phyloP scores from a whole-genome alignment of 1,140 invertebrate species.

The Drosophila pseudoananassae region DNA sequence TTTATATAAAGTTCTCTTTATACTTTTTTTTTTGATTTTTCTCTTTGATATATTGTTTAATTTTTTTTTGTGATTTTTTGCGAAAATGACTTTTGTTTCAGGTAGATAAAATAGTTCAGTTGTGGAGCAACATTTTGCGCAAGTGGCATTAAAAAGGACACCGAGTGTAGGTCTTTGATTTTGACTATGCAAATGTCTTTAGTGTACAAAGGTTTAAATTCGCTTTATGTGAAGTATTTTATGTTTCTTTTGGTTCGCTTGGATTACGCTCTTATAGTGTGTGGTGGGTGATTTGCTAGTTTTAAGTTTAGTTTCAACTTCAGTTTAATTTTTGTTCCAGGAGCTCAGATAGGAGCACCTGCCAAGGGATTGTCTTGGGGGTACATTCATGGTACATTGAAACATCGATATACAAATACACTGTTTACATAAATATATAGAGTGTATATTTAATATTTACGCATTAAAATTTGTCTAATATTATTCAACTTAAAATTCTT shows the following conservation, averaged over 20 bases:
- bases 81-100: conserved; percentile 24
- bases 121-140: conserved; percentile 43
- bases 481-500: conserved; percentile 62
- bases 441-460: conserved; percentile 18
- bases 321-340: conserved; percentile 48
- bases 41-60: conserved; percentile 39
- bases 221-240: conserved; percentile 32
- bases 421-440: conserved; percentile 74
- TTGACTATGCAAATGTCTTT: conserved; percentile 71
- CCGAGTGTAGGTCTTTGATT: conserved; percentile 64
- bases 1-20: conserved; percentile 54
- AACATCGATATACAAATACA: conserved; percentile 77
- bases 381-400: conserved; percentile 56
- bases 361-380: conserved; percentile 79
- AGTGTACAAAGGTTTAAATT: conserved; percentile 67
- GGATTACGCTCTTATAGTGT: conserved; percentile 5
- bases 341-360: conserved; percentile 52
- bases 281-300: conserved; percentile 55
- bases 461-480: conserved; percentile 65
- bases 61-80: conserved; percentile 42
- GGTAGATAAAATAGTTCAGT: conserved; percentile 71
- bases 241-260: conserved; percentile 20
- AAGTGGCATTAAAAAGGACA: conserved; percentile 68
- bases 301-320: conserved; percentile 49
- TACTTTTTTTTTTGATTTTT: conserved; percentile 32